Evolutionary conservation across 2,888 invertebrate genomes (phyloP), one percentile per base, ranked within the genome.

Genomic region (Tinea pellionella): DNA sequence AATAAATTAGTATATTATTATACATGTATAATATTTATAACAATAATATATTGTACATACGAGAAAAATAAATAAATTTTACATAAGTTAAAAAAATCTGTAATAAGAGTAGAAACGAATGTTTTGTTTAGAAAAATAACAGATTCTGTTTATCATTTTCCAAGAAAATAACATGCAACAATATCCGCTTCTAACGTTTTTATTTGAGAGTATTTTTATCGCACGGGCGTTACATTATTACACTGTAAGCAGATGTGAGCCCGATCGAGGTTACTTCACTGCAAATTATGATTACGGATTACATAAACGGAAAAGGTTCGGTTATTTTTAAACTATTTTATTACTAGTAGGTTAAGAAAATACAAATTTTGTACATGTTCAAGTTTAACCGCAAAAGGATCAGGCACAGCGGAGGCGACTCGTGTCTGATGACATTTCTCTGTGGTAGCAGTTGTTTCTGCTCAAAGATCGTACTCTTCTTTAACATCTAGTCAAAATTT

Each of bases 221-320:
- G n/a, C n/a, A n/a, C n/a, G n/a, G 12, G 37, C 32, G 19, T 60
- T 60, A 42, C 19, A n/a, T 51, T 41, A 18, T 57, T 57, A 57
- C 32, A 29, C 15, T 32, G 57, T 15, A 57, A n/a, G 29, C 57
- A 57, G 57, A 57, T 57, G 57, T 24, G 32, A 32, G 15, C n/a
- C 6, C 47, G 18, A 55, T 19, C 32, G 57, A 57, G 57, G 57
- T 57, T 57, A 57, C 16, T 55, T 24, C 55, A n/a, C 55, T 47
- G 47, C 47, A 13, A 55, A 29, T 55, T 55, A 47, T 47, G 16
- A 47, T 47, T 47, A 37, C 47, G 15, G 18, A 55, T 55, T 55
- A 55, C 24, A 55, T 19, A 55, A 55, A 55, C 55, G 55, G 19
- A 24, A 55, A 55, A 55, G 18, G n/a, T 24, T 1, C 11, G 55